These are phyloP conservation scores for Agrotis puta DNA, from an alignment of 2,888 invertebrate genomes.

Conservation along the genomic window DNA sequence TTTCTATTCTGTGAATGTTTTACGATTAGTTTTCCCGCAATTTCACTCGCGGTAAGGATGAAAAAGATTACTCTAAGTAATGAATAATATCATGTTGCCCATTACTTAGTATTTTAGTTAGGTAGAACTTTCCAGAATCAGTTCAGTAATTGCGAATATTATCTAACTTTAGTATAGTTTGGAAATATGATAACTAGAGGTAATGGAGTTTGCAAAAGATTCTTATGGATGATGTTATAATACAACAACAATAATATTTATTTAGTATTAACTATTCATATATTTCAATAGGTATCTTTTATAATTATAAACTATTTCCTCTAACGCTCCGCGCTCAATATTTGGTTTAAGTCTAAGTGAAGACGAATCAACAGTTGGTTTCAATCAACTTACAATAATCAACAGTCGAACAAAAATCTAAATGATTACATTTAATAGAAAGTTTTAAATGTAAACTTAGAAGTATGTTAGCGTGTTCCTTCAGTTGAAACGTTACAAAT, in stretches of 20 bases:
- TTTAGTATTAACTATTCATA: slow-evolving; percentile 89
- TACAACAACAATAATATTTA: slow-evolving; percentile 77
- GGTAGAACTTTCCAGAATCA: too few relatives aligned
- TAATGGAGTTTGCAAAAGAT: not conserved
- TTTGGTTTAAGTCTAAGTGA: slow-evolving; percentile 90
- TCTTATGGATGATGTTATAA: slow-evolving; percentile 44
- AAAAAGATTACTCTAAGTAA: too few relatives aligned
- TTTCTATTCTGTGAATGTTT: too few relatives aligned
- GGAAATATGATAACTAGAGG: too few relatives aligned
- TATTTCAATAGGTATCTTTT: slow-evolving; percentile 91
- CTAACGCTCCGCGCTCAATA: slow-evolving; percentile 90
- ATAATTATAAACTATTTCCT: slow-evolving; percentile 86
- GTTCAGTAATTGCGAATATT: too few relatives aligned
- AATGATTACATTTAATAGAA: slow-evolving; percentile 84
- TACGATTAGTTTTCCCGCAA: too few relatives aligned
- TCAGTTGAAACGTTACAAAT: slow-evolving; percentile 78
- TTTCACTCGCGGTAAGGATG: too few relatives aligned
- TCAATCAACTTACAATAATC: slow-evolving; percentile 81
- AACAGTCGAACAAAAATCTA: slow-evolving; percentile 87
- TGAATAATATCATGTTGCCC: too few relatives aligned
- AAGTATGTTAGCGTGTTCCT: slow-evolving; percentile 78
- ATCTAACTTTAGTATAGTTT: too few relatives aligned
- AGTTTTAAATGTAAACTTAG: slow-evolving; percentile 86
- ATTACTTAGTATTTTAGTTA: too few relatives aligned
- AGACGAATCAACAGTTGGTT: slow-evolving; percentile 88